phyloP scores from a whole-genome alignment of 2,888 invertebrate species.

The Gastracanthus pulcherrimus region DNA sequence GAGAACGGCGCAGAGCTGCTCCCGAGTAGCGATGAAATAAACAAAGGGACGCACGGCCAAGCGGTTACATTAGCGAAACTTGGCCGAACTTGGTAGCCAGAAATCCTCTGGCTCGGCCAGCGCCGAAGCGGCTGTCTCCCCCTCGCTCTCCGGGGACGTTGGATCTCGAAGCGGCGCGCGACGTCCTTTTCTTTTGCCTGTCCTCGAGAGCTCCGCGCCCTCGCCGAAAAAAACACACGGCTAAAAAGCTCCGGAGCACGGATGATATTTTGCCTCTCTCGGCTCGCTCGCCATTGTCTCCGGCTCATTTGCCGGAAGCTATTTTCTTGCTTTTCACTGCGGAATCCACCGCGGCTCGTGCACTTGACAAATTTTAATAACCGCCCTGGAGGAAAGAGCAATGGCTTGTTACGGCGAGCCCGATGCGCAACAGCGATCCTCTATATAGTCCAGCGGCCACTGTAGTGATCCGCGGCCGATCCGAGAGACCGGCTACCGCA shows the following conservation, averaged over 20 bases:
- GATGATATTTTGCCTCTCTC: conserved; percentile 5
- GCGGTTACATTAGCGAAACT: conserved; percentile 41
- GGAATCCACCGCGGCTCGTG: background rate
- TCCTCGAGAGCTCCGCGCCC: background rate
- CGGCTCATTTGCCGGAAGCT: conserved; percentile 1
- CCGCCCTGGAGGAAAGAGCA: background rate
- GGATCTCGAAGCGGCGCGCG: background rate
- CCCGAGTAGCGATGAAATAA: conserved; percentile 13
- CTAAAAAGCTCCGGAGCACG: conserved; percentile 17
- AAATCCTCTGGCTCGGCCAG: background rate
- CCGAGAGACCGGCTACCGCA: too few species aligned
- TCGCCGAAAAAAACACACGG: background rate
- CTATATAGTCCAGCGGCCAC: too few species aligned
- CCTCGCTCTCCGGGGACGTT: background rate
- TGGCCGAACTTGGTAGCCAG: conserved; percentile 22
- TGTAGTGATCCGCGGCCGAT: too few species aligned
- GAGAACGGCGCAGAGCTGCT: background rate
- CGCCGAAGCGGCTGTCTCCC: background rate
- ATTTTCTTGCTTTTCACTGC: background rate
- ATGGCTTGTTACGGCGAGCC: background rate
- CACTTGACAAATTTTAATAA: background rate
- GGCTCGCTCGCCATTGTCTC: background rate
- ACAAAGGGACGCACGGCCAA: background rate
- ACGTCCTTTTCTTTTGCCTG: background rate
- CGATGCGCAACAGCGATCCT: too few species aligned